Evolutionary conservation across 1,140 invertebrate genomes (phyloP).

Genomic region (Caenorhabditis brenneri): DNA sequence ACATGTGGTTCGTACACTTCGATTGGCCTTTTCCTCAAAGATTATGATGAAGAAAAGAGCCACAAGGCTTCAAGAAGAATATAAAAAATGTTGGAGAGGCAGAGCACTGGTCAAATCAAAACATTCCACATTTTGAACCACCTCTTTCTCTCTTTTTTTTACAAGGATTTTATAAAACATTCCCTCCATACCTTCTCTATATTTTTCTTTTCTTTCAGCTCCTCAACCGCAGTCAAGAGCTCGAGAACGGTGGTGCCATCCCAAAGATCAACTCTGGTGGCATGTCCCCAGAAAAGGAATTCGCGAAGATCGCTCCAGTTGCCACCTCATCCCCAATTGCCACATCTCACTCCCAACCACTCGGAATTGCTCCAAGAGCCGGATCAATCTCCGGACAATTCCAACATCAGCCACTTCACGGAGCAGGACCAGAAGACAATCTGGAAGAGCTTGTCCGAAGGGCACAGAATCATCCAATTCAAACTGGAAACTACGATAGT

Average conservation of each 20-base stretch:
- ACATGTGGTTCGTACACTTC: conserved; percentile 37
- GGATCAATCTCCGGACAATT: conserved; percentile 21
- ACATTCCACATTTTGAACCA: too few relatives aligned
- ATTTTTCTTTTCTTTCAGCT: conserved; percentile 27
- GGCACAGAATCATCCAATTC: conserved; percentile 60
- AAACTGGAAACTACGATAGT: conserved; percentile 59
- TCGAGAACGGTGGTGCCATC: conserved; percentile 24
- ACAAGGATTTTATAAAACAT: conserved; percentile 9
- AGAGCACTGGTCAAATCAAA: conserved; percentile 33
- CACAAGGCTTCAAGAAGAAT: not conserved
- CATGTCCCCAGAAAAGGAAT: conserved; percentile 32
- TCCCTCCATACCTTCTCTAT: not conserved
- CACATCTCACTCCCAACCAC: not conserved
- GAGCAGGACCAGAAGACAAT: conserved; percentile 60
- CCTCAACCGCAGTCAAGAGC: conserved; percentile 40
- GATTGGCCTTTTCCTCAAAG: not conserved
- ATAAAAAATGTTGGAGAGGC: not conserved
- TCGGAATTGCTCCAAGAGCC: conserved; percentile 13
- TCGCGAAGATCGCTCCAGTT: conserved; percentile 33
- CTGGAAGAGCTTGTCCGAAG: conserved; percentile 67
- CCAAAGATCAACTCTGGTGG: conserved; percentile 30
- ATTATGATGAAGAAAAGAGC: conserved; percentile 34
- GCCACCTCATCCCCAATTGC: conserved; percentile 45
- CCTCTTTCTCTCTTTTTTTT: too few relatives aligned
- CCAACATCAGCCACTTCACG: not conserved